phyloP scores from a whole-genome alignment of 2,888 invertebrate species.

The Strigamia transsilvanica region DNA sequence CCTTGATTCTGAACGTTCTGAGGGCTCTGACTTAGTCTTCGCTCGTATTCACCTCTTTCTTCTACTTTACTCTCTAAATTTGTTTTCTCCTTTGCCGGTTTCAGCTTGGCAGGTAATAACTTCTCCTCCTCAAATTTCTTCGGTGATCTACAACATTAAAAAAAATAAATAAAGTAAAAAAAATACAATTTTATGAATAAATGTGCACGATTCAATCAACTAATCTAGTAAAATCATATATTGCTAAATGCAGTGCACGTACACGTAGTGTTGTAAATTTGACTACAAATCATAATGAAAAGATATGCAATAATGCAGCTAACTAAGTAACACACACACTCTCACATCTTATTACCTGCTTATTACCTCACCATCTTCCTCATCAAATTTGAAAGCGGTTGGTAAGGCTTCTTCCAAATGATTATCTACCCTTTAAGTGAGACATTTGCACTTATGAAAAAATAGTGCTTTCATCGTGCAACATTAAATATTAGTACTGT shows the following conservation, averaged over 20 bases:
- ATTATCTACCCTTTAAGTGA: constrained; percentile 49
- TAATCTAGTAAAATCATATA: not conserved
- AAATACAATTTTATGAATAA: no score
- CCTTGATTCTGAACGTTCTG: not conserved
- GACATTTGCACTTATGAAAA: constrained; percentile 14
- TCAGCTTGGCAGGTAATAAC: constrained; percentile 69
- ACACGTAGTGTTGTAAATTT: not conserved
- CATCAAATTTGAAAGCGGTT: constrained; percentile 38
- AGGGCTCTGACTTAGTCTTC: not conserved
- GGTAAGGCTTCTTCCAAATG: constrained; percentile 46
- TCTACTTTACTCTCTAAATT: constrained; percentile 74
- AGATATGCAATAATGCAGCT: no score
- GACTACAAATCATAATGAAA: not conserved
- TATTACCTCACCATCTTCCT: constrained; percentile 7
- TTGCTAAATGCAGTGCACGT: no score
- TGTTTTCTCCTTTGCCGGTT: constrained; percentile 72
- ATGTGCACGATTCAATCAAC: not conserved
- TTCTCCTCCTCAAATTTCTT: constrained; percentile 66
- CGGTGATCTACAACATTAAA: constrained; percentile 27
- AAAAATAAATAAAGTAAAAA: not conserved
- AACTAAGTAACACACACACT: not conserved
- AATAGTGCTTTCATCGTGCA: not conserved
- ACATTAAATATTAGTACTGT: not conserved
- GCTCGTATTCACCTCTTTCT: constrained; percentile 69
- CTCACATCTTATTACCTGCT: constrained; percentile 33